A percentile compares a stretch with the other conserved stretches of the same genome.
These are phyloP conservation scores for Syrista parreyssii DNA, from an alignment of 2,888 invertebrate species.

Conservation along the genomic window DNA sequence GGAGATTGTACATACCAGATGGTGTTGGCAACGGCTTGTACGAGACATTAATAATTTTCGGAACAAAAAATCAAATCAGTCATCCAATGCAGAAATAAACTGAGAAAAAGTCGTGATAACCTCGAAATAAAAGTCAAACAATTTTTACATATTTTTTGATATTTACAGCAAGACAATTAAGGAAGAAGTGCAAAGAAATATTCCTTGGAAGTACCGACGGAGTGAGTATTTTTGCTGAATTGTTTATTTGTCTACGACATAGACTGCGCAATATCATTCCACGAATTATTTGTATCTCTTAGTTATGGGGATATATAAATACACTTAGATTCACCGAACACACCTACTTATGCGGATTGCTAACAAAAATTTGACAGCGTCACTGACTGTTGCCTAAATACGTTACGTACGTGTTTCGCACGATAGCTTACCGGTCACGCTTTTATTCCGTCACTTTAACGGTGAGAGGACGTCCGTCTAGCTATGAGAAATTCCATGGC, in stretches of 20 bases:
- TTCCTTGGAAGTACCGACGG: neutral
- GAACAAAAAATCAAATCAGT: neutral
- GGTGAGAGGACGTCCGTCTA: neutral
- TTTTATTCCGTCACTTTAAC: neutral
- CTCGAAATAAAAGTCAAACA: no score
- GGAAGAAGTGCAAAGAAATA: neutral
- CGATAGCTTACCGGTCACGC: neutral
- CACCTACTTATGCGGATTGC: neutral
- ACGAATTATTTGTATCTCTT: neutral
- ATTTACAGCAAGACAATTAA: neutral
- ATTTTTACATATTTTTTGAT: neutral
- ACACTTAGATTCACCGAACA: neutral
- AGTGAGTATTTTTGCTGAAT: neutral
- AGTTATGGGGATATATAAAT: neutral
- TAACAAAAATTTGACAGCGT: neutral
- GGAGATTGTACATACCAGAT: neutral
- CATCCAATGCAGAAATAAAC: neutral
- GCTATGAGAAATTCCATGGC: neutral
- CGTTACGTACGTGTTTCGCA: neutral
- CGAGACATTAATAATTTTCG: neutral
- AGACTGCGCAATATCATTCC: neutral
- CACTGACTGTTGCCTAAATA: neutral
- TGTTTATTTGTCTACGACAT: neutral
- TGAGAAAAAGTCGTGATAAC: no score
- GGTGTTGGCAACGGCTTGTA: neutral